Conservation (phyloP, 2,113 vertebrate genomes). For the Gymnogyps californianus region DNA sequence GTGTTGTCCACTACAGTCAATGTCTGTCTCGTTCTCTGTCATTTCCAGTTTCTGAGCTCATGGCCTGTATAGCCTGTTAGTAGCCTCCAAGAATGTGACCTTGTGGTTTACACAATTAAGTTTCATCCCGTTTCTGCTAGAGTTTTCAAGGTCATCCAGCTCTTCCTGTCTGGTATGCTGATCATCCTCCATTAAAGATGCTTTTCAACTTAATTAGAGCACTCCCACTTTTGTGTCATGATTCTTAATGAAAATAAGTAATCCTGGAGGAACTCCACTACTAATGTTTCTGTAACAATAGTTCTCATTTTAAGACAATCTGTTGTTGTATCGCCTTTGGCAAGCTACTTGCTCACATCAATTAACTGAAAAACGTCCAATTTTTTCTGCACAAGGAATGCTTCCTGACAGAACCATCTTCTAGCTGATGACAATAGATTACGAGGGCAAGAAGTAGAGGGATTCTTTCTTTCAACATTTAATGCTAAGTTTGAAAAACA, state of each 20-base stretch:
- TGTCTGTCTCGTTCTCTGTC: not conserved
- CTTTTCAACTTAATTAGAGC: not conserved
- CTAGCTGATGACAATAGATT: not conserved
- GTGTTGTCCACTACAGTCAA: not conserved
- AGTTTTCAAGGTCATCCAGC: not conserved
- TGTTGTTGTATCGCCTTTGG: not conserved
- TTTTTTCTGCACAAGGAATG: not conserved
- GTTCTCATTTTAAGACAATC: not conserved
- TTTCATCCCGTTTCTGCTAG: not conserved
- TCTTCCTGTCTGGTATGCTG: not conserved
- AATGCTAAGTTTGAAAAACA: not conserved
- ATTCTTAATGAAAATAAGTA: constrained; percentile 5
- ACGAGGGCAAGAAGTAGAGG: not conserved
- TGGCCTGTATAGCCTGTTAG: not conserved
- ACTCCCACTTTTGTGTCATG: not conserved
- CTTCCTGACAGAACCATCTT: not conserved
- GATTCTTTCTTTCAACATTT: not conserved
- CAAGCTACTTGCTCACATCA: not conserved
- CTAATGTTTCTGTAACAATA: not conserved
- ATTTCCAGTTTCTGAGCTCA: not conserved
- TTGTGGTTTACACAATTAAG: not conserved
- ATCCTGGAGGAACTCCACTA: not conserved
- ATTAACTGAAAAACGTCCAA: not conserved
- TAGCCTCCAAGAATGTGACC: not conserved
- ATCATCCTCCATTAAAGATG: not conserved